A percentile compares a stretch with the other conserved stretches of the same genome.
Evolutionary conservation across 1,140 invertebrate genomes (phyloP).

Genomic region (Drosophila arizonae): DNA sequence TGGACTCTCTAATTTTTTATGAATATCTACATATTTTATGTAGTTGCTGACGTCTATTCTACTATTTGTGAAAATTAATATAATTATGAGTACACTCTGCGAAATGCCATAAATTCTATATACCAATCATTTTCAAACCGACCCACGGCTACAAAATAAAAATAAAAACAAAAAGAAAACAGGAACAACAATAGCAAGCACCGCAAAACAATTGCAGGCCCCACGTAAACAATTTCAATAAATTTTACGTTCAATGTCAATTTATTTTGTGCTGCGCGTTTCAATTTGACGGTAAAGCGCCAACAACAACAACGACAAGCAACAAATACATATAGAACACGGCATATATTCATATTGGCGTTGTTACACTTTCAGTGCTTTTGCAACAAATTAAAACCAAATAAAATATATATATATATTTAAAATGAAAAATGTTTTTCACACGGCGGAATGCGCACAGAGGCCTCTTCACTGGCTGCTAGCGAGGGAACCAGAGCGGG

Average conservation of each 20-base stretch:
- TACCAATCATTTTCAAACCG: constrained; percentile 29
- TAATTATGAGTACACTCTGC: too few species aligned
- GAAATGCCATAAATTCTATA: constrained; percentile 13
- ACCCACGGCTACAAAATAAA: constrained; percentile 21
- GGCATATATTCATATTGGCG: constrained; percentile 45
- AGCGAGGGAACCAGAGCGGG: not conserved
- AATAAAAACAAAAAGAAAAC: not conserved
- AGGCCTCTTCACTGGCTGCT: constrained; percentile 28
- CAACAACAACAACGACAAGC: constrained; percentile 29
- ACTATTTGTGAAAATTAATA: too few species aligned
- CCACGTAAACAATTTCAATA: constrained; percentile 75
- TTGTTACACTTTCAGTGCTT: constrained; percentile 52
- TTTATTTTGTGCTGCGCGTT: constrained; percentile 72
- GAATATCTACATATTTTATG: too few species aligned
- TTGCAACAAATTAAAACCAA: constrained; percentile 68
- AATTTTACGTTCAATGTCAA: constrained; percentile 75
- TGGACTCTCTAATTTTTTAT: too few species aligned
- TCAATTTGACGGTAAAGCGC: constrained; percentile 64
- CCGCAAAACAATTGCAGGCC: constrained; percentile 53
- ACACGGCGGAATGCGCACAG: constrained; percentile 52
- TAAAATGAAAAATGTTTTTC: constrained; percentile 54
- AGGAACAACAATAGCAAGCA: constrained; percentile 20
- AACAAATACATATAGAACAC: constrained; percentile 16
- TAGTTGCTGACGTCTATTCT: too few species aligned
- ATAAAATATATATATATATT: constrained; percentile 35